phyloP scores from a whole-genome alignment of 92 coral and sea anemone genomes.

The Pocillopora meandrina region DNA sequence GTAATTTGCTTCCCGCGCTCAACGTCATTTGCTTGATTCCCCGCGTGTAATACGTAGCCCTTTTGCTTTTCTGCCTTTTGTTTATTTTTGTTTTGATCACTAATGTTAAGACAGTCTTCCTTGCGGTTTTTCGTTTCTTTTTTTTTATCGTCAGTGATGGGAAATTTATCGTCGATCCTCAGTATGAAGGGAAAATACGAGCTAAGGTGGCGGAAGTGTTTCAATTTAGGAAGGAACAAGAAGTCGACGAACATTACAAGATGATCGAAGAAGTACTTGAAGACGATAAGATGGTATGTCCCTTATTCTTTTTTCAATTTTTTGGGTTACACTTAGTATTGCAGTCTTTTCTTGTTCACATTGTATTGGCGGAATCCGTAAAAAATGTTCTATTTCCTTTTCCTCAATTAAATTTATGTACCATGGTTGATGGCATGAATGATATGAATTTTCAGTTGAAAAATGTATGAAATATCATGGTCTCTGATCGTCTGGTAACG shows the following conservation, averaged over 20 bases:
- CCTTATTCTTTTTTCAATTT: background rate
- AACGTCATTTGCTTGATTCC: background rate
- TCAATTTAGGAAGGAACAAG: constrained; percentile 68
- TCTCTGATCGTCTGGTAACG: too few relatives aligned
- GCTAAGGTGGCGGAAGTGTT: constrained; percentile 88
- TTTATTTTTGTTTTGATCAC: background rate
- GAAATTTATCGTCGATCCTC: constrained; percentile 74
- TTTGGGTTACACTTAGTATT: background rate
- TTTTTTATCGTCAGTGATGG: constrained; percentile 21
- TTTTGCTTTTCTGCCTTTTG: background rate
- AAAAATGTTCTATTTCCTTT: too few relatives aligned
- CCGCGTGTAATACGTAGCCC: too few relatives aligned
- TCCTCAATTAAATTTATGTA: too few relatives aligned
- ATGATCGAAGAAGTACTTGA: constrained; percentile 88
- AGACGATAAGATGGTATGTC: constrained; percentile 95
- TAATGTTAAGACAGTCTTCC: background rate
- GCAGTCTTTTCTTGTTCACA: too few relatives aligned
- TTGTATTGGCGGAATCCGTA: too few relatives aligned
- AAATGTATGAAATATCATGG: too few relatives aligned
- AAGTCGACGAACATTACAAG: constrained; percentile 68
- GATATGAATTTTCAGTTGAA: too few relatives aligned
- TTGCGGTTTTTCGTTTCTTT: background rate
- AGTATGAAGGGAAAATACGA: constrained; percentile 75
- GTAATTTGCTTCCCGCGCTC: background rate
- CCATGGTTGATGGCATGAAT: too few relatives aligned